phyloP scores from a whole-genome alignment of 2,113 vertebrate species.

The Ailurus styani region DNA sequence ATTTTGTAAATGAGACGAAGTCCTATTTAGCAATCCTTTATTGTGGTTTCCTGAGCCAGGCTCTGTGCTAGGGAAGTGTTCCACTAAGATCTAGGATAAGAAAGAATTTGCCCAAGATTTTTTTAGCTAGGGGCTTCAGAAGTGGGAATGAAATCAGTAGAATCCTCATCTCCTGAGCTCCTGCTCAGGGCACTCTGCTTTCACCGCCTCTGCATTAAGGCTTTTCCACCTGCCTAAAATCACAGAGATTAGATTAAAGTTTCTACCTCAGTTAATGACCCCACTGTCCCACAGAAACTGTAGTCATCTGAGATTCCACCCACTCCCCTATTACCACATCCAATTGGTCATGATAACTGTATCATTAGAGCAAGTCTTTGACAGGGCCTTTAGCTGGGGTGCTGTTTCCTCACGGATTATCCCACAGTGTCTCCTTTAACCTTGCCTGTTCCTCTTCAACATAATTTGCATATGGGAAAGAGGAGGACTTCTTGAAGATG shows the following conservation, averaged over 20 bases:
- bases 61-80: not conserved
- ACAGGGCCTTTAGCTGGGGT: not conserved
- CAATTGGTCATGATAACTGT: not conserved
- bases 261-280: not conserved
- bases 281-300: not conserved
- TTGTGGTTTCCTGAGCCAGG: not conserved
- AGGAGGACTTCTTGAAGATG: not conserved
- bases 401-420: not conserved
- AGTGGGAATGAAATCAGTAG: slow-evolving; percentile 39
- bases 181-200: not conserved
- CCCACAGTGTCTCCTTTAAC: not conserved
- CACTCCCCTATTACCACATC: not conserved
- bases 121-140: not conserved
- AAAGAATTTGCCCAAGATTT: not conserved
- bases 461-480: not conserved
- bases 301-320: not conserved
- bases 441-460: not conserved
- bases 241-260: slow-evolving; percentile 4
- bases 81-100: not conserved
- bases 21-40: slow-evolving; percentile 10
- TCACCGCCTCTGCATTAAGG: not conserved
- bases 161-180: not conserved
- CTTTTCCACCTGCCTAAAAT: slow-evolving; percentile 16
- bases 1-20: slow-evolving; percentile 37
- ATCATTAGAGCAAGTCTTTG: not conserved